phyloP scores from a whole-genome alignment of 2,113 vertebrate species.

The Xyrauchen texanus region DNA sequence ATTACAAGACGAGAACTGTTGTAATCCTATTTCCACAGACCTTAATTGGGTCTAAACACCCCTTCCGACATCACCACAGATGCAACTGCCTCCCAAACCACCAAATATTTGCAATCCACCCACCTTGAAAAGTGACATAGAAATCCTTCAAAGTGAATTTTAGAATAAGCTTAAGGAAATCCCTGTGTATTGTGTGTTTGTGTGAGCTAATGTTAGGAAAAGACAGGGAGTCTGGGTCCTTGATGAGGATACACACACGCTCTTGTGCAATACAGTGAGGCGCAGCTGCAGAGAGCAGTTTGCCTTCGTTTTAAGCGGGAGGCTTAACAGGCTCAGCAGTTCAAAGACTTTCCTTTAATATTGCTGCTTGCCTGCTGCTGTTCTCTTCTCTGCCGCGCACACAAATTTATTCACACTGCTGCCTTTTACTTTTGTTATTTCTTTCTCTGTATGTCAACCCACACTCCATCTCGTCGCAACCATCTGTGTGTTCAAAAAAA shows the following conservation, averaged over 20 bases:
- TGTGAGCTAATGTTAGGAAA: neutral
- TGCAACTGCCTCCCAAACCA: neutral
- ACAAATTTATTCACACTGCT: constrained; percentile 1
- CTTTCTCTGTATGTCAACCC: neutral
- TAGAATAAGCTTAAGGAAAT: constrained; percentile 31
- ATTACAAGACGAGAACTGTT: constrained; percentile 36
- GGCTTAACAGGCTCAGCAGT: constrained; percentile 63
- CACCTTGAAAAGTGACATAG: neutral
- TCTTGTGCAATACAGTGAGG: constrained; percentile 53
- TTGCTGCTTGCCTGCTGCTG: constrained; percentile 32
- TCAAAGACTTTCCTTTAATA: constrained; percentile 64
- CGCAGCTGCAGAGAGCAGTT: constrained; percentile 36
- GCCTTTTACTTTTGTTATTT: constrained; percentile 9
- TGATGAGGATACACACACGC: constrained; percentile 38
- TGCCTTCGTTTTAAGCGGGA: neutral
- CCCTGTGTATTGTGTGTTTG: neutral
- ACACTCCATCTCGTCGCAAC: neutral
- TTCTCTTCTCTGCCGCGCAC: neutral
- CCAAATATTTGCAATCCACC: neutral
- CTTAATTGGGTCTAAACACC: constrained; percentile 39
- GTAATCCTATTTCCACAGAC: constrained; percentile 43
- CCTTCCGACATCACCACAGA: neutral
- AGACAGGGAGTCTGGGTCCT: neutral
- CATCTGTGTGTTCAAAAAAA: neutral
- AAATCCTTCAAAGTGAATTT: neutral